Percentiles rank a stretch among this genome's conserved stretches.
phyloP scores from a whole-genome alignment of 2,797 vertebrate species.

The Leptodactylus fallax region DNA sequence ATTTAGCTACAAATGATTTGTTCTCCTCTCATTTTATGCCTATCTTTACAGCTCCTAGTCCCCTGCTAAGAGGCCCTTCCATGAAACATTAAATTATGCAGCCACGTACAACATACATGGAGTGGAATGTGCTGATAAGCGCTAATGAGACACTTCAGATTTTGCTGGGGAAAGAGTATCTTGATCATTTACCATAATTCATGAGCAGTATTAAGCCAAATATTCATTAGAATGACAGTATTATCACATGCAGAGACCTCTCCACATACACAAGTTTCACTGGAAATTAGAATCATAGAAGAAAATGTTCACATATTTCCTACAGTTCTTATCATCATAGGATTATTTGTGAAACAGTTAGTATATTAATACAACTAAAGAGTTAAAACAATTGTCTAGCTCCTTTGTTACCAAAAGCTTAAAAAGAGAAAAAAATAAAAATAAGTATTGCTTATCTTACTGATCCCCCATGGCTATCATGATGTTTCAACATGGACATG shows the following conservation, averaged over 20 bases:
- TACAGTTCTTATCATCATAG: not conserved
- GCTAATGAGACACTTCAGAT: conserved; percentile 32
- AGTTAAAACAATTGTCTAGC: no score
- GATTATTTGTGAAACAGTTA: not conserved
- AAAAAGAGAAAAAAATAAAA: no score
- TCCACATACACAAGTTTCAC: not conserved
- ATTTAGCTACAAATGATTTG: not conserved
- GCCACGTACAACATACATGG: not conserved
- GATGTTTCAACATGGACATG: no score
- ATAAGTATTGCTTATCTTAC: no score
- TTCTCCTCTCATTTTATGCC: conserved; percentile 11
- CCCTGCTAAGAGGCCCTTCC: not conserved
- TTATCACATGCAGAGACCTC: not conserved
- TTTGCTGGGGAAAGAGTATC: not conserved
- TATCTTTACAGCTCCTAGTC: not conserved
- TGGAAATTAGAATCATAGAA: not conserved
- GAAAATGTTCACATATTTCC: no score
- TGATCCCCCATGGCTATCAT: no score
- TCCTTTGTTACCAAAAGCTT: no score
- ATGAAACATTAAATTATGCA: conserved; percentile 24
- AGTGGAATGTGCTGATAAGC: conserved; percentile 34
- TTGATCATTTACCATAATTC: conserved; percentile 19
- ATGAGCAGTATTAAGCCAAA: not conserved
- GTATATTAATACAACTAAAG: no score
- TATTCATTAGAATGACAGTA: conserved; percentile 14